Evolutionary conservation across 2,888 invertebrate species (phyloP), one percentile per base, ranked within the genome.

Genomic region (Copidosoma aretas): DNA sequence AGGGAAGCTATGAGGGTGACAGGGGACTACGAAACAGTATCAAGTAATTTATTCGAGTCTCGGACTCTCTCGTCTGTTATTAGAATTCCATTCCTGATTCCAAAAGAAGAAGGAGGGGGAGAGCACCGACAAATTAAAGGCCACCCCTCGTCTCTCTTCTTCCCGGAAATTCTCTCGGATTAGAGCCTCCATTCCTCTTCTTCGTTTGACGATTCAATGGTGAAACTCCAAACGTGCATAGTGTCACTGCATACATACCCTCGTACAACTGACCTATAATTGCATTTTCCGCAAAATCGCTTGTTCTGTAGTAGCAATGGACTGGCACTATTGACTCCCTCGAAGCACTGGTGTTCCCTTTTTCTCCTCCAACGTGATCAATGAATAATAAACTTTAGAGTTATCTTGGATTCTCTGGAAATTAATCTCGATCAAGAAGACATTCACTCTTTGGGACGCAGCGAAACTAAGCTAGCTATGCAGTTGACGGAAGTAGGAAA

Each of bases 311-410:
- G 43, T 10, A 12, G 43, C 49, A 17, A 43, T 19, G 19, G 43
- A 19, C 3, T 1, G 8, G 10, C 22, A 12, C 14, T 32, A 12
- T 32, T 39, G 49, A 52, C 43, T 43, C 52, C 3, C 32, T n/a
- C n/a, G n/a, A n/a, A n/a, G n/a, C 32, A 32, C 8, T 8, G 32
- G 32, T 8, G 32, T 8, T 32, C 32, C 8, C 32, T 32, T 32
- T 32, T 32, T n/a, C n/a, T 8, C 8, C 32, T 3, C 32, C 70
- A 71, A 70, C 62, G 43, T 68, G 69, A 70, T 71, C 68, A 61
- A 56, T 68, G 71, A 76, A 73, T 71, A 73, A 73, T 72, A 71
- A 68, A 72, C 68, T 66, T 49, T 58, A 57, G n/a, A n/a, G n/a
- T n/a, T n/a, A n/a, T n/a, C n/a, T n/a, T n/a, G n/a, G n/a, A 52